Evolutionary conservation across 1,140 invertebrate species (phyloP).

Genomic region (Platyura marginata): DNA sequence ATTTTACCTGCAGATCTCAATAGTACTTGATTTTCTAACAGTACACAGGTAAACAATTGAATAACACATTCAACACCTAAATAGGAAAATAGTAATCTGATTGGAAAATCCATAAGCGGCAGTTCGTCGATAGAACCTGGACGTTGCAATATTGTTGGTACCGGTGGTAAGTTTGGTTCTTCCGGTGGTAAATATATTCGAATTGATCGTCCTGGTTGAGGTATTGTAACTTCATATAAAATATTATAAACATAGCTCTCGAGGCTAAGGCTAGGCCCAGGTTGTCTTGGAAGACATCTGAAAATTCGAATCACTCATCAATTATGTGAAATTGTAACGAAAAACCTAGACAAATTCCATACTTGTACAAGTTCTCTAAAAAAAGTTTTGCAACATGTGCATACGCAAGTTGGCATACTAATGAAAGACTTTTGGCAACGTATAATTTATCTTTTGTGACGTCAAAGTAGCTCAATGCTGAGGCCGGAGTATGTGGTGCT

Average conservation of each 20-base stretch:
- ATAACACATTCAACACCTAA: constrained; percentile 81
- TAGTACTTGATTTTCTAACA: constrained; percentile 93
- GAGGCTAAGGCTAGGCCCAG: constrained; percentile 50
- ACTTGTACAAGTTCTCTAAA: constrained; percentile 73
- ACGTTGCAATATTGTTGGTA: constrained; percentile 44
- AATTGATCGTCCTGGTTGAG: constrained; percentile 67
- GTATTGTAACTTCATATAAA: constrained; percentile 83
- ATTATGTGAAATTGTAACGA: background rate
- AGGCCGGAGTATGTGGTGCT: constrained; percentile 49
- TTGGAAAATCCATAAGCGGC: constrained; percentile 83
- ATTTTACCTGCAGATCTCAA: constrained; percentile 68
- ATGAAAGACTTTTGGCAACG: constrained; percentile 86
- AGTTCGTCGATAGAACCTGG: constrained; percentile 58
- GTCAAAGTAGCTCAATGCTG: constrained; percentile 76
- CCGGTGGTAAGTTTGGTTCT: constrained; percentile 46
- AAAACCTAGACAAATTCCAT: constrained; percentile 12
- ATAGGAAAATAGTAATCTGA: constrained; percentile 70
- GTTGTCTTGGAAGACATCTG: constrained; percentile 54
- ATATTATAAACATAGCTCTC: constrained; percentile 93
- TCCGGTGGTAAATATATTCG: constrained; percentile 60
- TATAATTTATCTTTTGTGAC: constrained; percentile 81
- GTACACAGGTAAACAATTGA: constrained; percentile 85
- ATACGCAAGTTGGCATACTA: constrained; percentile 81
- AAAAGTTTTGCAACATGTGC: constrained; percentile 70
- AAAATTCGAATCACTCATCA: constrained; percentile 9